Evolutionary conservation across 2,113 vertebrate genomes (phyloP).

Genomic region (Vulpes lagopus): DNA sequence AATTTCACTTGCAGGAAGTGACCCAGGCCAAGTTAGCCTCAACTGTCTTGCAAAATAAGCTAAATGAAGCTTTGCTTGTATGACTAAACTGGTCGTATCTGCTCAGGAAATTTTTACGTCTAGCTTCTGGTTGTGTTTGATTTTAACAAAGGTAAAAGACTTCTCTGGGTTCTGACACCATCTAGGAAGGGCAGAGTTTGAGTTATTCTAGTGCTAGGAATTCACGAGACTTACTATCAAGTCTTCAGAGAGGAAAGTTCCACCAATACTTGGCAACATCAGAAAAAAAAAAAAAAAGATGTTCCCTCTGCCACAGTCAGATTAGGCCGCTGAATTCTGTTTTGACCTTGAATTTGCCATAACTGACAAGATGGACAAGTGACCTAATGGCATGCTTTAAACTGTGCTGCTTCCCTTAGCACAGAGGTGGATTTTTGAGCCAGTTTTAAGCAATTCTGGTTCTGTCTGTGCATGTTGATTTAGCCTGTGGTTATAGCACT

Average conservation of each 20-base stretch:
- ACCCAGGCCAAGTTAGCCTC: not conserved
- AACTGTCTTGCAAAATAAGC: not conserved
- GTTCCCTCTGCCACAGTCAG: not conserved
- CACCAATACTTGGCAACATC: not conserved
- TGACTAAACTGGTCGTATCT: not conserved
- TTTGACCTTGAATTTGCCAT: slow-evolving; percentile 31
- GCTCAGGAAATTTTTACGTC: not conserved
- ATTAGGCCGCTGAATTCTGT: not conserved
- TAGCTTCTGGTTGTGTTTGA: not conserved
- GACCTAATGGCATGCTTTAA: slow-evolving; percentile 6
- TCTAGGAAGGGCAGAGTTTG: not conserved
- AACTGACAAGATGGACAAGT: not conserved
- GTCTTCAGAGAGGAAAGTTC: slow-evolving; percentile 52
- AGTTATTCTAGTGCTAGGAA: not conserved
- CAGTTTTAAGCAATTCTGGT: not conserved
- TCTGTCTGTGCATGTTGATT: slow-evolving; percentile 41
- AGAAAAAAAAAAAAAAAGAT: not conserved
- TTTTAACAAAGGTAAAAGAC: not conserved
- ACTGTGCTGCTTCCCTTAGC: not conserved
- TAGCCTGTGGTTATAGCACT: slow-evolving; percentile 41
- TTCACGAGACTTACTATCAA: slow-evolving; percentile 9
- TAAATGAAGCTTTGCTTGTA: not conserved
- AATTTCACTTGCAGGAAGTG: not conserved
- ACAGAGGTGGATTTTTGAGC: slow-evolving; percentile 34
- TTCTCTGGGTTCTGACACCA: not conserved